Conservation (phyloP, 2,113 vertebrate species). For the Pardalotus punctatus region DNA sequence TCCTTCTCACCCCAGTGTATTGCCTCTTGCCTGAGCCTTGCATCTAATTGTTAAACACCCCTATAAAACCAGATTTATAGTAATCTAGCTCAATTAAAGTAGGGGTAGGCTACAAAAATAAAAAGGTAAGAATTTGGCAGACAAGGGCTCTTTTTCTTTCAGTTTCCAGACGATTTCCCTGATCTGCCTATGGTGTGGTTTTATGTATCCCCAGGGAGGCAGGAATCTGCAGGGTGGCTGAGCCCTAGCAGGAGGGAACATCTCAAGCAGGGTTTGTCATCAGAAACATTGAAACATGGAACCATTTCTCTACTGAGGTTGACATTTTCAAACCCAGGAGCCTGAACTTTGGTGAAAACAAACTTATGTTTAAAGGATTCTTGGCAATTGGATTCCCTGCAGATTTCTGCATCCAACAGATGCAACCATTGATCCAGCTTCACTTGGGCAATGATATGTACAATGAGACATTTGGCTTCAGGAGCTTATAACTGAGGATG, state of each 20-base stretch:
- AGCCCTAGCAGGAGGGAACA: constrained; percentile 23
- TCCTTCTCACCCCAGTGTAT: neutral
- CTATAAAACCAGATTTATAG: neutral
- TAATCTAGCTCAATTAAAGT: neutral
- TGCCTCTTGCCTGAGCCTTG: neutral
- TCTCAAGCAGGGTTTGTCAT: neutral
- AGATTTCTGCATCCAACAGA: constrained; percentile 6
- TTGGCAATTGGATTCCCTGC: constrained; percentile 10
- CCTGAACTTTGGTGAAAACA: constrained; percentile 27
- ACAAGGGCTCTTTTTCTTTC: neutral
- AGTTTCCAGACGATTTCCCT: constrained; percentile 1
- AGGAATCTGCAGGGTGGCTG: neutral
- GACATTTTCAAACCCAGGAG: constrained; percentile 45
- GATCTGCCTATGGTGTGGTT: neutral
- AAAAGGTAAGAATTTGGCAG: neutral
- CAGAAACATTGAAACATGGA: neutral
- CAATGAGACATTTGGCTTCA: constrained; percentile 4
- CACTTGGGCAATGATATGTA: neutral
- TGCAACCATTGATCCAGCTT: constrained; percentile 29
- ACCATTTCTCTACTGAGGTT: neutral
- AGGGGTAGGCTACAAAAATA: neutral
- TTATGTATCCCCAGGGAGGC: constrained; percentile 11
- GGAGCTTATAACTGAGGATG: neutral
- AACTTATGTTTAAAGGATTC: constrained; percentile 8
- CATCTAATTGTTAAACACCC: neutral